A percentile compares a stretch with the other conserved stretches of the same genome.
Conservation (phyloP, 2,888 invertebrate species). For the Arge pagana region DNA sequence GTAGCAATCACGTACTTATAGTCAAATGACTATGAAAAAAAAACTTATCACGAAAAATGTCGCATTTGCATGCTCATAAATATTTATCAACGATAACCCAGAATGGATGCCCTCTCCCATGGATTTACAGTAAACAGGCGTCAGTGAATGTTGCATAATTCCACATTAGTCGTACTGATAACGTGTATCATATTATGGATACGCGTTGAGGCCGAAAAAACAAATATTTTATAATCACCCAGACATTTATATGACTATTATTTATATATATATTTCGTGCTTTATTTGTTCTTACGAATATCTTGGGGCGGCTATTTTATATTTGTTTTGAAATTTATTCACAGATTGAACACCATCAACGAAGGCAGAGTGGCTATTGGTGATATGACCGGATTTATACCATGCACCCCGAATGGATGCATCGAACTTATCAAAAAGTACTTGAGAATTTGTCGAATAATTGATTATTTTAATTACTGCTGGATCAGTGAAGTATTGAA, state of each 20-base stretch:
- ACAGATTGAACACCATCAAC: conserved; percentile 85
- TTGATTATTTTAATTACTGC: conserved; percentile 16
- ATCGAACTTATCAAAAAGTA: conserved; percentile 84
- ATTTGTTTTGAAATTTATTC: conserved; percentile 28
- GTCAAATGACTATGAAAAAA: too few species aligned
- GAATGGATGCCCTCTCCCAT: too few species aligned
- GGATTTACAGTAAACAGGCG: too few species aligned
- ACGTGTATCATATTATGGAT: too few species aligned
- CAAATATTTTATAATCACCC: too few species aligned
- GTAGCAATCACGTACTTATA: too few species aligned
- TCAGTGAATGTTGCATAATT: too few species aligned
- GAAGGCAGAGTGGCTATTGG: conserved; percentile 92
- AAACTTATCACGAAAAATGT: too few species aligned
- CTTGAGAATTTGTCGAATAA: conserved; percentile 46
- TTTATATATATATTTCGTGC: neutral
- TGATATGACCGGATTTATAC: conserved; percentile 86
- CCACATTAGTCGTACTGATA: too few species aligned
- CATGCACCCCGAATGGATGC: conserved; percentile 96
- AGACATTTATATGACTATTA: neutral
- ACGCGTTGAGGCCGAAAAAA: too few species aligned
- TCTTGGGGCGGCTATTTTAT: neutral
- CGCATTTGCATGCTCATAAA: too few species aligned
- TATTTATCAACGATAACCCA: too few species aligned
- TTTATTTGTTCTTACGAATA: neutral
- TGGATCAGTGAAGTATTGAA: neutral